phyloP scores from a whole-genome alignment of 1,140 invertebrate species.

The Diorhabda elongata region DNA sequence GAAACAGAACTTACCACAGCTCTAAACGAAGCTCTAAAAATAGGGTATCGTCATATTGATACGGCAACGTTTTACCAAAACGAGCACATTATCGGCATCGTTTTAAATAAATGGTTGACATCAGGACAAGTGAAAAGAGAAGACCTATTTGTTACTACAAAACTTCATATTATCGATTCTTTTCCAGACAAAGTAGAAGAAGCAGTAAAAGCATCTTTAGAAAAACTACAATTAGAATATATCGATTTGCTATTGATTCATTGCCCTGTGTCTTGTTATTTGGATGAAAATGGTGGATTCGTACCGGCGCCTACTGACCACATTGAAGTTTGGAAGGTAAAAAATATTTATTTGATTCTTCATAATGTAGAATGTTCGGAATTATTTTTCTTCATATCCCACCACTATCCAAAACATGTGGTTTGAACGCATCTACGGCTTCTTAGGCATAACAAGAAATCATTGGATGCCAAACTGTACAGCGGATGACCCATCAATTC shows the following conservation, averaged over 20 bases:
- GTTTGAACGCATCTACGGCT: no score
- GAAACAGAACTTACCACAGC: conserved; percentile 38
- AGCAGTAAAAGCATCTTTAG: conserved; percentile 27
- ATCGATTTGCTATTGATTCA: conserved; percentile 33
- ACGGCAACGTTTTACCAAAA: conserved; percentile 71
- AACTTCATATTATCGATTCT: conserved; percentile 54
- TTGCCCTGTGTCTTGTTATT: conserved; percentile 48
- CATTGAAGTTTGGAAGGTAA: conserved; percentile 66
- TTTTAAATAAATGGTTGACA: conserved; percentile 67
- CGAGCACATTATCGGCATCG: conserved; percentile 70
- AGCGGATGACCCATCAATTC: no score
- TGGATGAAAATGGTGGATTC: conserved; percentile 42
- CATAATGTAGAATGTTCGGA: no score
- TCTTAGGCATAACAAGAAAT: no score
- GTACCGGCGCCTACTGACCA: conserved; percentile 52
- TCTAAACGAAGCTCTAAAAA: conserved; percentile 58
- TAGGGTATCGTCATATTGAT: conserved; percentile 68
- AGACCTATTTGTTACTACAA: conserved; percentile 79
- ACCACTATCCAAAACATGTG: no score
- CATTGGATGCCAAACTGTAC: no score
- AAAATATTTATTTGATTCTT: no score
- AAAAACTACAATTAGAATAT: conserved; percentile 27
- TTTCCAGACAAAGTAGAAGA: conserved; percentile 48
- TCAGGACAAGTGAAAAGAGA: conserved; percentile 62
- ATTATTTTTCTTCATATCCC: no score